Percentiles rank a stretch among this genome's conserved stretches.
Evolutionary conservation across 2,113 vertebrate species (phyloP).

Genomic region (Urocolius indicus): DNA sequence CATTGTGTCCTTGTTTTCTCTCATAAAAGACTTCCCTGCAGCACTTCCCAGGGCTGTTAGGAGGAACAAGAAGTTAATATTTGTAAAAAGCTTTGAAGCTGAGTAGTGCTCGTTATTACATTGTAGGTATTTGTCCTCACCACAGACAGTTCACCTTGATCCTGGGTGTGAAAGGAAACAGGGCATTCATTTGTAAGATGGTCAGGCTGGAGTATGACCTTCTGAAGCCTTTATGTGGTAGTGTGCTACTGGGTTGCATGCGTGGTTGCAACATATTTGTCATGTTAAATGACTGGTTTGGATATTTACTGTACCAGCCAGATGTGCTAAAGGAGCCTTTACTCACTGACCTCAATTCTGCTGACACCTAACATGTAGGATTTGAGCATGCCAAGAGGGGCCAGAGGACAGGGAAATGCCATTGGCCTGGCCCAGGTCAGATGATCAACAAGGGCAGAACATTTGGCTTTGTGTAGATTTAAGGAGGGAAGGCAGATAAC

Average conservation of each 20-base stretch:
- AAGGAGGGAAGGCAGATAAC: background rate
- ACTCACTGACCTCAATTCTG: background rate
- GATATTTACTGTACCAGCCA: background rate
- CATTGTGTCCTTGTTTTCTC: background rate
- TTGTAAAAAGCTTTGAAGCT: slow-evolving; percentile 50
- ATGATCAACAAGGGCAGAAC: background rate
- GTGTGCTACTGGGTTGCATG: background rate
- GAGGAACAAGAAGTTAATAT: background rate
- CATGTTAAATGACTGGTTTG: background rate
- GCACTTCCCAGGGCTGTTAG: background rate
- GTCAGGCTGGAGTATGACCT: background rate
- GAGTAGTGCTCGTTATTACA: slow-evolving; percentile 48
- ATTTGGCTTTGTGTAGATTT: background rate
- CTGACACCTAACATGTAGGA: rapidly evolving
- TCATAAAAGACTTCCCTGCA: slow-evolving; percentile 31
- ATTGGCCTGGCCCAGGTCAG: background rate
- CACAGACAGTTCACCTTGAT: slow-evolving; percentile 12
- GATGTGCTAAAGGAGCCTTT: background rate
- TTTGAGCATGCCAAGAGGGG: background rate
- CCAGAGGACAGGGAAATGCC: background rate
- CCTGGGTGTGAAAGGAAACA: slow-evolving; percentile 33
- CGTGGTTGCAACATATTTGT: background rate
- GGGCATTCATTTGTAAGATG: slow-evolving; percentile 18
- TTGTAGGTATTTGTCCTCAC: slow-evolving; percentile 7
- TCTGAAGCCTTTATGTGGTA: slow-evolving; percentile 5